Evolutionary conservation across 2,888 invertebrate species (phyloP).

Genomic region (Nasonovia ribisnigri): DNA sequence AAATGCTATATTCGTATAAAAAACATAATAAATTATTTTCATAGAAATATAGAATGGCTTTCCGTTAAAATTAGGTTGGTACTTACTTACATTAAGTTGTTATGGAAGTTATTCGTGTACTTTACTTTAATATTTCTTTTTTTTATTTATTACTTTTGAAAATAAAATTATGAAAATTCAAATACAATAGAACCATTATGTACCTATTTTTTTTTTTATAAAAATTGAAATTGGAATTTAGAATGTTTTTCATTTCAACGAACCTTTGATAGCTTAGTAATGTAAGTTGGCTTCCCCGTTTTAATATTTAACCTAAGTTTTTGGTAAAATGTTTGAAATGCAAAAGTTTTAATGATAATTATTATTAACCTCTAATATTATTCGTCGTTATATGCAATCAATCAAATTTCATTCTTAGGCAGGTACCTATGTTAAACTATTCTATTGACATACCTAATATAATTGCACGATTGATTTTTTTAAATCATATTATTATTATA

Average conservation of each 20-base stretch:
- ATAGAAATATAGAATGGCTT: neutral
- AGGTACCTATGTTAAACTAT: neutral
- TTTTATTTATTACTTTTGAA: neutral
- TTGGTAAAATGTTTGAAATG: neutral
- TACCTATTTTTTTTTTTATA: neutral
- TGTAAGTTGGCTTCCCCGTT: neutral
- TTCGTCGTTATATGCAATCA: neutral
- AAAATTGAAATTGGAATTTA: neutral
- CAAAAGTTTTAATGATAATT: neutral
- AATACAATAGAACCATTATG: neutral
- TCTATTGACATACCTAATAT: neutral
- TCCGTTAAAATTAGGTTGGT: neutral
- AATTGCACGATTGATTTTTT: neutral
- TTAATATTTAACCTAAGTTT: conserved; percentile 2
- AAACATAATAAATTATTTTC: neutral
- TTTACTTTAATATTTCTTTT: neutral
- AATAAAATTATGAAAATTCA: neutral
- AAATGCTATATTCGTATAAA: neutral
- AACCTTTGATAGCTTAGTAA: neutral
- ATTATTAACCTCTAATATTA: neutral
- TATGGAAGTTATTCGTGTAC: neutral
- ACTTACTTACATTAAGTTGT: neutral
- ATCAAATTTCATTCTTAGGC: neutral
- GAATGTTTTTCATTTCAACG: neutral
- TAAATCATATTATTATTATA: neutral